Conservation (phyloP, 2,888 invertebrate genomes). For the Trichopoda pennipes region DNA sequence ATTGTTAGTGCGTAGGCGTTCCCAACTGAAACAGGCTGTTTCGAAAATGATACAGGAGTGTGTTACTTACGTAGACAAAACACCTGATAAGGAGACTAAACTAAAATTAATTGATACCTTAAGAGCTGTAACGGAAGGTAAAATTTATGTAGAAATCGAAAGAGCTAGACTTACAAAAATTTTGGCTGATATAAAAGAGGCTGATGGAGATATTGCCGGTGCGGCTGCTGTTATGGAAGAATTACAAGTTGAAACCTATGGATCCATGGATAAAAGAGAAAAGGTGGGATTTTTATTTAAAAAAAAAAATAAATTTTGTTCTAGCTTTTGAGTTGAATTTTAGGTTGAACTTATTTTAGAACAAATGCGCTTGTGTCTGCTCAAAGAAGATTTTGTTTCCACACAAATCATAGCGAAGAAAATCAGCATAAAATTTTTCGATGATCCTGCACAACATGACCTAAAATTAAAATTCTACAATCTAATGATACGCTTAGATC, state of each 20-base stretch:
- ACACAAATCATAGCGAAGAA: constrained; percentile 99
- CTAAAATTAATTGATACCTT: constrained; percentile 97
- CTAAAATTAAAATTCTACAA: constrained; percentile 81
- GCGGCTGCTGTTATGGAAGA: constrained; percentile 98
- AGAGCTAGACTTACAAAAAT: constrained; percentile 96
- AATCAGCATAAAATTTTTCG: constrained; percentile 98
- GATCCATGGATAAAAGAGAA: constrained; percentile 98
- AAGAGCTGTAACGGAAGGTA: constrained; percentile 97
- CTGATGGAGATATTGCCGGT: constrained; percentile 90
- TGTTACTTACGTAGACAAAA: constrained; percentile 94
- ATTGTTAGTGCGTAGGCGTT: constrained; percentile 92
- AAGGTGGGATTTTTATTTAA: constrained; percentile 71
- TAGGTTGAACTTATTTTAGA: constrained; percentile 95
- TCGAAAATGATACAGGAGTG: constrained; percentile 98
- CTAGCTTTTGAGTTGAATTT: constrained; percentile 17
- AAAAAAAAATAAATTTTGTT: background rate
- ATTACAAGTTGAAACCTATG: constrained; percentile 95
- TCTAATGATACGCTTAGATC: constrained; percentile 91
- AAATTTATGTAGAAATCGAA: constrained; percentile 99
- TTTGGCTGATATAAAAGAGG: constrained; percentile 91
- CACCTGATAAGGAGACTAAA: constrained; percentile 93
- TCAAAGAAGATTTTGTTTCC: constrained; percentile 96
- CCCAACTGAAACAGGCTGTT: constrained; percentile 97
- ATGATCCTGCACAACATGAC: constrained; percentile 84
- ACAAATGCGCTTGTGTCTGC: constrained; percentile 98